Base-by-base conservation (phyloP, 2,888 invertebrate species). In the Axea sp. region DNA sequence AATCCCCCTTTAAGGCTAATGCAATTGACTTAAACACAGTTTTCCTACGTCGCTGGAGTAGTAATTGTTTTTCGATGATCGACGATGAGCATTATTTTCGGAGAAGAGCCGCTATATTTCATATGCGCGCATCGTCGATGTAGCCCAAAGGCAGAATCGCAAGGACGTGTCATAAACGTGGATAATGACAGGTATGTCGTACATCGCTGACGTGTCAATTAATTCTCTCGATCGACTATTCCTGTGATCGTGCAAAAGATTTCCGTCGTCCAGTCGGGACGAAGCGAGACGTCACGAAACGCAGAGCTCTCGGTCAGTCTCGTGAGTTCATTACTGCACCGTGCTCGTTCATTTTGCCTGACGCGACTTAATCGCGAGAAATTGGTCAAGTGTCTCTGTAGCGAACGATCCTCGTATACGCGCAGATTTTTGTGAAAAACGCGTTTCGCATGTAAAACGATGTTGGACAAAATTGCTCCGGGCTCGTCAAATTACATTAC, bases 401-500 rank as follows among this genome's bases (percentile, higher is more conserved):
- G 33, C 19, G 12, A 68, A 41, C 11, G 24, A 26, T 30, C 33
- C 30, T 26, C 19, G 33, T 8, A 11, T 47, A n/a, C 30, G 11
- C 41, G n/a, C n/a, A n/a, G n/a, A n/a, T n/a, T n/a, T n/a, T n/a
- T 24, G 49, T 47, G 71, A 69, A 76, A 77, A 77, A 78, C 57
- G 64, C 73, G 68, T 77, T 77, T 77, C 77, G 77, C 77, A 81
- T 80, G 80, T 80, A 79, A 82, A 57, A 55, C 30, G 37, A 47
- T 41, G 49, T 43, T 77, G 78, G 31, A 53, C 73, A 64, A 57
- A 55, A 74, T 65, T 41, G 75, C 79, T 77, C 59, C 53, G 35
- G 72, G 80, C 75, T 11, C 57, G 14, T 73, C 62, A 73, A 80
- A 80, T 79, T 78, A 80, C 77, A 78, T 77, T 78, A 78, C 78